Evolutionary conservation across 2,797 vertebrate species (phyloP), one percentile per base, ranked within the genome.

Genomic region (Neosalanx taihuensis): DNA sequence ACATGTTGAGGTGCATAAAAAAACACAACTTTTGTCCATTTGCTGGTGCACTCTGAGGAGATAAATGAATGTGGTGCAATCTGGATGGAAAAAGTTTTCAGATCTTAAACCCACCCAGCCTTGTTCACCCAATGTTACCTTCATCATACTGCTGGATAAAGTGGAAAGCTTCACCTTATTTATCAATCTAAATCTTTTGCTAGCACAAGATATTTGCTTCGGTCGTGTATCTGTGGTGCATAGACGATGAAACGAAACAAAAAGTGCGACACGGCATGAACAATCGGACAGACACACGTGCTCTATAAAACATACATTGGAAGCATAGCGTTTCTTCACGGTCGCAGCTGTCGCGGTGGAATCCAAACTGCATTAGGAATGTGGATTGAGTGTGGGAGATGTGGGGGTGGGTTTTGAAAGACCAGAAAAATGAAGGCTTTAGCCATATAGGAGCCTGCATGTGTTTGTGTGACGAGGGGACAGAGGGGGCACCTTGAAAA

Each of bases 321-420:
- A 51, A 33, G 23, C 29, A 46, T 81, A 71, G 64, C 71, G 46
- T 71, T 72, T 80, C 74, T 82, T 75, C 49, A 72, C 77, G 56
- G 79, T 81, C 86, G 85, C 92, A 92, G 90, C 91, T 93, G 92
- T 92, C 85, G 80, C 74, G 82, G 87, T 88, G 86, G 86, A 91
- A 89, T 90, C 88, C 83, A 87, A 84, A 87, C 80, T 82, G 81
- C 84, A 76, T 82, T 35, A 75, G 85, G 89, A 91, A 91, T 90
- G 88, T 91, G 85, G 90, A 86, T 88, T 79, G 81, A 79, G 69
- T 90, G 85, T 87, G 90, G 78, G 88, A 89, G 87, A 82, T 83
- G 84, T 86, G 84, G 88, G 89, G 88, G 90, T 86, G 85, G 87
- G 83, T 71, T 79, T 67, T 41, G 33, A 66, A 15, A 70, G 75